A percentile compares a stretch with the other conserved stretches of the same genome.
Conservation (phyloP, 2,113 vertebrate species). For the Lepus timidus region DNA sequence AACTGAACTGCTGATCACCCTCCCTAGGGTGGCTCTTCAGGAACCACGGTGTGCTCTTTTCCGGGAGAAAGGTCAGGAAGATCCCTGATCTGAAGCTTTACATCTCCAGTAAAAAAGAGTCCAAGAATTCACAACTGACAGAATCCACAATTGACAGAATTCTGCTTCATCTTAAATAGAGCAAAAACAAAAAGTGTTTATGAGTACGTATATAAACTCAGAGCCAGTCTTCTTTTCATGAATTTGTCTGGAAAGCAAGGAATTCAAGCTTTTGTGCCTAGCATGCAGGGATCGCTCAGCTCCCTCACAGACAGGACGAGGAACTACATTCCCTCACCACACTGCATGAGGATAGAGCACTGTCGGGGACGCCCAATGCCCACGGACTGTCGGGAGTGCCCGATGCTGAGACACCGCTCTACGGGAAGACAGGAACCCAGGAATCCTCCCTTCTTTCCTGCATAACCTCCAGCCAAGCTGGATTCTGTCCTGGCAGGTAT, state of each 20-base stretch:
- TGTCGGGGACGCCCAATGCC: too few species aligned
- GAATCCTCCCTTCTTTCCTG: too few species aligned
- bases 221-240: not conserved
- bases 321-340: not conserved
- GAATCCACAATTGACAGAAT: rapidly evolving
- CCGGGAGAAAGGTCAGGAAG: conserved; percentile 59
- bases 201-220: not conserved
- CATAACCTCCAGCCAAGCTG: too few species aligned
- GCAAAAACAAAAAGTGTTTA: not conserved
- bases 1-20: conserved; percentile 69
- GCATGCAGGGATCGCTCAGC: not conserved
- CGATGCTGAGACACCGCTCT: too few species aligned
- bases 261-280: not conserved
- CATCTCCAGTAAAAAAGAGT: not conserved
- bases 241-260: not conserved
- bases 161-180: not conserved
- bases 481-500: not conserved
- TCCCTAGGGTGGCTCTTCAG: conserved; percentile 72
- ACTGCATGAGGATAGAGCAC: too few species aligned
- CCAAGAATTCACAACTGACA: not conserved
- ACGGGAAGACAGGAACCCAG: too few species aligned
- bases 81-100: conserved; percentile 68
- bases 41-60: conserved; percentile 76
- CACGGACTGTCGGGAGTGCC: too few species aligned
- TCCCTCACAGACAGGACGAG: not conserved